Evolutionary conservation across 2,888 invertebrate species (phyloP).

Genomic region (Eristalinus sepulchralis): DNA sequence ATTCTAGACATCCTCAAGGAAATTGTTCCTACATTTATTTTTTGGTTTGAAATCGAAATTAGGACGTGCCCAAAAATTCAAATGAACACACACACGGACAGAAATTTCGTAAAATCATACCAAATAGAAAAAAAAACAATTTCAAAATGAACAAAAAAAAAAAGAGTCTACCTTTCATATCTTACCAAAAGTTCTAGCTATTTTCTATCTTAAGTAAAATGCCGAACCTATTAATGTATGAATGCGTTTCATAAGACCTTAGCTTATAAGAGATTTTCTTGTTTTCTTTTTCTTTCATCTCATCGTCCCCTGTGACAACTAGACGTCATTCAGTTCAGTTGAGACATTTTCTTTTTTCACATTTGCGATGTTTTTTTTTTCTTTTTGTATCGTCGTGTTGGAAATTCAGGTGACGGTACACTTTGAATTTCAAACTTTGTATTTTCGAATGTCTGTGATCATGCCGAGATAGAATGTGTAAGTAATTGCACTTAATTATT

Average conservation of each 20-base stretch:
- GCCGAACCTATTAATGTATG: not conserved
- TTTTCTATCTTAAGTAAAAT: constrained; percentile 15
- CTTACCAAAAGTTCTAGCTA: constrained; percentile 26
- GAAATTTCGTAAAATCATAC: not conserved
- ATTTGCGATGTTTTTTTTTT: too few relatives aligned
- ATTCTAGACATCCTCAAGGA: too few relatives aligned
- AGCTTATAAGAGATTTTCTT: constrained; percentile 9
- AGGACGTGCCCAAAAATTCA: not conserved
- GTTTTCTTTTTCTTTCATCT: not conserved
- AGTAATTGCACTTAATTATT: constrained; percentile 69
- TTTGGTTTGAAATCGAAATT: not conserved
- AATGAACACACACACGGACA: not conserved
- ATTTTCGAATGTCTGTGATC: constrained; percentile 31
- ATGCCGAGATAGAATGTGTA: constrained; percentile 50
- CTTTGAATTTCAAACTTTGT: not conserved
- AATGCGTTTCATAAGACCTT: not conserved
- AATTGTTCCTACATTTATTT: not conserved
- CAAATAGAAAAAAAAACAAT: not conserved
- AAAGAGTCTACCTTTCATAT: not conserved
- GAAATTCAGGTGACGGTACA: too few relatives aligned
- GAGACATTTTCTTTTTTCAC: not conserved
- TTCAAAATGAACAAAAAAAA: not conserved
- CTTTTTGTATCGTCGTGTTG: too few relatives aligned
- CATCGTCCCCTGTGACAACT: constrained; percentile 5
- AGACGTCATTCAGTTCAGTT: not conserved